These are phyloP conservation scores for Drosophila leonis DNA, from an alignment of 2,888 invertebrate species.

Conservation along the genomic window DNA sequence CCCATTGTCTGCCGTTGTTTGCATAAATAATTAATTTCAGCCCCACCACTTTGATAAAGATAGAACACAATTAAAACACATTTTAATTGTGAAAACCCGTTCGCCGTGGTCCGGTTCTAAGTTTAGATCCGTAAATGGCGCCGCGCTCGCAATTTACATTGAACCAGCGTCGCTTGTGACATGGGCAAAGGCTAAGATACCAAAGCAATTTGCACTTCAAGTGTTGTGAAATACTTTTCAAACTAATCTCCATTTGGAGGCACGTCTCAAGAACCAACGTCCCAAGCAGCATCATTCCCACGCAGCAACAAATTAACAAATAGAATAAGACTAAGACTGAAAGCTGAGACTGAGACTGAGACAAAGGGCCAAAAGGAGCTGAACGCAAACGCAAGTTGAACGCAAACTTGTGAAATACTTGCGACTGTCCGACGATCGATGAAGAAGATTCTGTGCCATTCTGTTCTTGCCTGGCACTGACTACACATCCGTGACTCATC, in stretches of 20 bases:
- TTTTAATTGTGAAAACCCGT: slow-evolving; percentile 75
- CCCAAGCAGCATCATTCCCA: slow-evolving; percentile 45
- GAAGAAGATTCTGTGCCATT: slow-evolving; percentile 44
- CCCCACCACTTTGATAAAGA: slow-evolving; percentile 49
- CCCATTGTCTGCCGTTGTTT: slow-evolving; percentile 52
- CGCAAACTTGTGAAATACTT: slow-evolving; percentile 69
- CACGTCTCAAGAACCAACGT: slow-evolving; percentile 2
- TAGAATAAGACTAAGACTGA: slow-evolving; percentile 4
- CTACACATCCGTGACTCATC: slow-evolving; percentile 41
- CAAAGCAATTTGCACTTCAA: slow-evolving; percentile 55
- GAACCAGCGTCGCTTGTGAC: slow-evolving; percentile 58
- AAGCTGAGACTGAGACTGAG: not conserved
- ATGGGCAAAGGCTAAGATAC: slow-evolving; percentile 41
- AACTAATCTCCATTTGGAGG: slow-evolving; percentile 50
- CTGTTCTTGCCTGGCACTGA: slow-evolving; percentile 33
- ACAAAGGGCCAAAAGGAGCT: slow-evolving; percentile 26
- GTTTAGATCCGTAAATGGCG: slow-evolving; percentile 68
- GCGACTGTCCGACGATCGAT: slow-evolving; percentile 40
- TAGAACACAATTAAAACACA: slow-evolving; percentile 48
- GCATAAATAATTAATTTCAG: slow-evolving; percentile 78
- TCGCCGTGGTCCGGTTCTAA: slow-evolving; percentile 43
- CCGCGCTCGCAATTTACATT: slow-evolving; percentile 64
- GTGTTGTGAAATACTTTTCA: slow-evolving; percentile 66
- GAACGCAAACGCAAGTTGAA: slow-evolving; percentile 35
- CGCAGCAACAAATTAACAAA: slow-evolving; percentile 50